Evolutionary conservation across 1,140 invertebrate genomes (phyloP).

Genomic region (Acromyrmex charruanus): DNA sequence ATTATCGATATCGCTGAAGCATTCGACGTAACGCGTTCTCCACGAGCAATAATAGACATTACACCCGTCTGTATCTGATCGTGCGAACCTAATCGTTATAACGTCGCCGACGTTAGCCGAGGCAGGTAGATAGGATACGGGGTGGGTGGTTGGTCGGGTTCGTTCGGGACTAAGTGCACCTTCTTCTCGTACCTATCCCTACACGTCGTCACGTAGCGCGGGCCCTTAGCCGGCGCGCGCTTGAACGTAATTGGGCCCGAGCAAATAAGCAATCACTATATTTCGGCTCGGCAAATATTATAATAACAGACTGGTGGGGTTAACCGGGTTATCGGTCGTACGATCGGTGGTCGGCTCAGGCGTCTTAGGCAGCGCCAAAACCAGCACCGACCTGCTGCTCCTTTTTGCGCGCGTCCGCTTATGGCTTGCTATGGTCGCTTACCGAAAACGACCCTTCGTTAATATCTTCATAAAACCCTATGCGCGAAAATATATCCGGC

Average conservation of each 20-base stretch:
- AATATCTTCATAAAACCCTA: constrained; percentile 71
- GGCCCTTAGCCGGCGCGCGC: constrained; percentile 50
- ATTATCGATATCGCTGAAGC: constrained; percentile 65
- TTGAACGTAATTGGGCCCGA: constrained; percentile 77
- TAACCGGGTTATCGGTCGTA: constrained; percentile 80
- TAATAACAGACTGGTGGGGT: constrained; percentile 80
- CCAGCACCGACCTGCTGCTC: constrained; percentile 73
- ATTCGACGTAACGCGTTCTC: constrained; percentile 45
- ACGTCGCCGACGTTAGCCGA: constrained; percentile 26
- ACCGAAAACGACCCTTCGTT: constrained; percentile 60
- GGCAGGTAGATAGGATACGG: constrained; percentile 60
- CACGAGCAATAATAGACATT: constrained; percentile 63
- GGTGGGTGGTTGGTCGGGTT: constrained; percentile 43
- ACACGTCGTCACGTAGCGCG: constrained; percentile 54
- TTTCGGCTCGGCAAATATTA: constrained; percentile 83
- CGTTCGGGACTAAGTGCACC: constrained; percentile 35
- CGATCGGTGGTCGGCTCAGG: constrained; percentile 77
- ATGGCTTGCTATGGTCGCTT: constrained; percentile 50
- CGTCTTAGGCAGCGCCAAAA: constrained; percentile 81
- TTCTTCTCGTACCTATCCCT: constrained; percentile 41
- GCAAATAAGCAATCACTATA: constrained; percentile 83
- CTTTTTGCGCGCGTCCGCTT: constrained; percentile 67
- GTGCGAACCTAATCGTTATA: constrained; percentile 70
- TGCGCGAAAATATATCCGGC: constrained; percentile 40
- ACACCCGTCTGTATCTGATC: constrained; percentile 63